These are phyloP conservation scores for Eupristina koningsbergeri DNA, from an alignment of 1,140 invertebrate genomes.

Conservation along the genomic window DNA sequence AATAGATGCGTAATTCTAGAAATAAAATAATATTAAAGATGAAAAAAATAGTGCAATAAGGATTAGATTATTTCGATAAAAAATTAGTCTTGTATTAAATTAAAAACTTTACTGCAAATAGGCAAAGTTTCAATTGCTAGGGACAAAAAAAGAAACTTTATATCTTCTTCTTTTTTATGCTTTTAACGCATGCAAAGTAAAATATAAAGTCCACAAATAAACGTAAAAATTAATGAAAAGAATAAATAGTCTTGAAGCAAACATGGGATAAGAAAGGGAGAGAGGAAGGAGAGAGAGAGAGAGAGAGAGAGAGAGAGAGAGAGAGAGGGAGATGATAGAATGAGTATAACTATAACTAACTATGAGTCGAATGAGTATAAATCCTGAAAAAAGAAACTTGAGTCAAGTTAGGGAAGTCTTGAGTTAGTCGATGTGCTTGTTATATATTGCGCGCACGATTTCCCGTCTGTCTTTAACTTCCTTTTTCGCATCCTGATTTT, in stretches of 20 bases:
- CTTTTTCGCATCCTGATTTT: constrained; percentile 53
- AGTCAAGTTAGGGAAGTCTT: background rate
- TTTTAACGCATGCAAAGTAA: constrained; percentile 12
- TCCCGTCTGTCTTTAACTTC: constrained; percentile 54
- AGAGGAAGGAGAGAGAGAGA: background rate
- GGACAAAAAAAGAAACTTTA: background rate
- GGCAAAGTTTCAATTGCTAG: background rate
- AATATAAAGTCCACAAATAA: background rate
- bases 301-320: background rate
- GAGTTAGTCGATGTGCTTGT: constrained; percentile 54
- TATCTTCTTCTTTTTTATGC: background rate
- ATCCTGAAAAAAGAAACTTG: constrained; percentile 6
- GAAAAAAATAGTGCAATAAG: background rate
- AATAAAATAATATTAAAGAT: background rate
- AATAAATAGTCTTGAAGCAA: background rate
- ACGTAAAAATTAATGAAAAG: background rate
- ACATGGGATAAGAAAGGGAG: background rate
- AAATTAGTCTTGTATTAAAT: background rate
- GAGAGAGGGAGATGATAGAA: background rate
- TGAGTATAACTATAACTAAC: constrained; percentile 4
- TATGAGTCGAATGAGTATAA: constrained; percentile 32
- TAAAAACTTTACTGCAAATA: background rate
- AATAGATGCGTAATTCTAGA: background rate
- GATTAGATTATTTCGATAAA: too few relatives aligned
- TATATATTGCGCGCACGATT: constrained; percentile 65